A percentile compares a stretch with the other conserved stretches of the same genome.
phyloP scores from a whole-genome alignment of 2,797 vertebrate species.

The Sebastes hopkinsi region DNA sequence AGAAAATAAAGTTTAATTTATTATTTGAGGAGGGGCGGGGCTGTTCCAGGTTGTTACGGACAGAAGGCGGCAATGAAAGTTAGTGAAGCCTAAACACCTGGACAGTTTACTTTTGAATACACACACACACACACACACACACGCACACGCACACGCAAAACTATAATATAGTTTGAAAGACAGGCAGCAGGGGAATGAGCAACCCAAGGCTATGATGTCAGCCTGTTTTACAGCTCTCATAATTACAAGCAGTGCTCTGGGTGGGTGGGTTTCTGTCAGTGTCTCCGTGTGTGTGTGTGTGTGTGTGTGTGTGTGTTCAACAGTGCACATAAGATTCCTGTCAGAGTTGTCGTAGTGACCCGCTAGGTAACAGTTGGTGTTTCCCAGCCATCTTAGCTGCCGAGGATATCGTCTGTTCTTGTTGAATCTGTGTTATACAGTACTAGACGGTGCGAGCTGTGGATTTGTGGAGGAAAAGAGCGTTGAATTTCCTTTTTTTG shows the following conservation, averaged over 20 bases:
- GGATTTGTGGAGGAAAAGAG: background rate
- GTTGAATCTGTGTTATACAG: constrained; percentile 12
- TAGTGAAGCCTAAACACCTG: constrained; percentile 39
- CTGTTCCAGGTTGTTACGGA: constrained; percentile 8
- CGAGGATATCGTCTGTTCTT: constrained; percentile 24
- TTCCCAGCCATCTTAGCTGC: constrained; percentile 55
- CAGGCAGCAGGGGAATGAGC: constrained; percentile 41
- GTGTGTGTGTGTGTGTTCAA: constrained; percentile 36
- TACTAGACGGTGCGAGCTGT: background rate
- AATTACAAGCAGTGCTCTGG: constrained; percentile 67
- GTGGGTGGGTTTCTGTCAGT: constrained; percentile 55
- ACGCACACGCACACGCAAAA: background rate
- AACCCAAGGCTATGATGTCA: constrained; percentile 73
- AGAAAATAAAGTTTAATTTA: background rate
- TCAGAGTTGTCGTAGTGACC: constrained; percentile 62
- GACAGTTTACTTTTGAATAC: constrained; percentile 15
- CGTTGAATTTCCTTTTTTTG: background rate
- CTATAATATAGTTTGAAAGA: constrained; percentile 40
- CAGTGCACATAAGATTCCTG: constrained; percentile 52
- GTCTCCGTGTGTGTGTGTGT: background rate
- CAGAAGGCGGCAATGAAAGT: constrained; percentile 37
- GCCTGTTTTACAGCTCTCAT: constrained; percentile 70
- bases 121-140: background rate
- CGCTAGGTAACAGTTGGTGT: constrained; percentile 52
- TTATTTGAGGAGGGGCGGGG: background rate